phyloP scores from a whole-genome alignment of 2,888 invertebrate genomes.

The Metalampra italica region DNA sequence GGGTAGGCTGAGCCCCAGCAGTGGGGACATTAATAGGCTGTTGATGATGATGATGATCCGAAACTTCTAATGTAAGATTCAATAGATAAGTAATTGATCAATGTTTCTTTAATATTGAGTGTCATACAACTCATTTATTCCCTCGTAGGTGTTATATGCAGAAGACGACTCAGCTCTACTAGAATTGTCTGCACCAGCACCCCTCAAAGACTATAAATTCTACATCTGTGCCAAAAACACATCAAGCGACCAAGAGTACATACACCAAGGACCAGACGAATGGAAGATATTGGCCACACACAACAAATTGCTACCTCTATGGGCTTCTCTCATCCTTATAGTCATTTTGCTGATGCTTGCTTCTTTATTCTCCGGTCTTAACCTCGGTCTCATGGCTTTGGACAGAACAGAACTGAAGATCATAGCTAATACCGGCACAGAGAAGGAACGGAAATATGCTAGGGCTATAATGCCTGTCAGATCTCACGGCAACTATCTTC shows the following conservation, averaged over 20 bases:
- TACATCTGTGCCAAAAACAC: slow-evolving; percentile 59
- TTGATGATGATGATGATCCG: too few species aligned
- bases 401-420: slow-evolving; percentile 97
- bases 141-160: slow-evolving; percentile 34
- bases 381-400: slow-evolving; percentile 97
- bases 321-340: slow-evolving; percentile 87
- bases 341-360: slow-evolving; percentile 89
- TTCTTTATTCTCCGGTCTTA: slow-evolving; percentile 97
- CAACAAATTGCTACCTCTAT: slow-evolving; percentile 86
- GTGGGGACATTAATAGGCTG: too few species aligned
- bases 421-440: slow-evolving; percentile 91
- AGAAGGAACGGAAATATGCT: slow-evolving; percentile 89
- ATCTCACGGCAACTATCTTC: slow-evolving; percentile 94
- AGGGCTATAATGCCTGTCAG: slow-evolving; percentile 94
- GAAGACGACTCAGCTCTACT: slow-evolving; percentile 47
- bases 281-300: slow-evolving; percentile 84
- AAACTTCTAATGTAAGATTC: too few species aligned
- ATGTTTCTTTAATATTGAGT: too few species aligned
- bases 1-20: too few species aligned
- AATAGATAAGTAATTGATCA: too few species aligned
- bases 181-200: slow-evolving; percentile 47
- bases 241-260: slow-evolving; percentile 48
- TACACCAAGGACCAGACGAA: slow-evolving; percentile 82
- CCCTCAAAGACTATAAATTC: slow-evolving; percentile 50
- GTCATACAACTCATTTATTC: not conserved